phyloP scores from a whole-genome alignment of 2,797 vertebrate species.

The Chloroceryle inda region DNA sequence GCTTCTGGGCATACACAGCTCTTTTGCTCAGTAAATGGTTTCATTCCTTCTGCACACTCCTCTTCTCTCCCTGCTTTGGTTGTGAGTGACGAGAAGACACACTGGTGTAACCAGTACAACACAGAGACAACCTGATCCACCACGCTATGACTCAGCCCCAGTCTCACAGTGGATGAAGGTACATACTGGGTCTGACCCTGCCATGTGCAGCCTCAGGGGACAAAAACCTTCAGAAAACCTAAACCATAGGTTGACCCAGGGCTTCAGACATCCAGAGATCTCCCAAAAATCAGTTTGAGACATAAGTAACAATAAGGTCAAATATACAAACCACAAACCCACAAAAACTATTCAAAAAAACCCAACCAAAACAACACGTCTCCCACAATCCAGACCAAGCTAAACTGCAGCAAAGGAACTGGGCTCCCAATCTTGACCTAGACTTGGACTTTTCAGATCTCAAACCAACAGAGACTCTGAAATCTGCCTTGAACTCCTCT shows the following conservation, averaged over 20 bases:
- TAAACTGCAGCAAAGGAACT: background rate
- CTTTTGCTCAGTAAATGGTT: background rate
- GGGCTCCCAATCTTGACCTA: background rate
- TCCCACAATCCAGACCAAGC: background rate
- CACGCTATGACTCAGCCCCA: background rate
- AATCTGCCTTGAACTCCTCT: background rate
- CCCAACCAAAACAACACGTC: too few relatives aligned
- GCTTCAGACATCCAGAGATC: background rate
- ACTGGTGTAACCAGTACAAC: accelerated
- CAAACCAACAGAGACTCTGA: accelerated
- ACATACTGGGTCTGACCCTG: background rate
- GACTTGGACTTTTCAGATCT: background rate
- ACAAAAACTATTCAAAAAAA: background rate
- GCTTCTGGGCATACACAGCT: background rate
- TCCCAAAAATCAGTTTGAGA: background rate
- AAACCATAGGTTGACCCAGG: background rate
- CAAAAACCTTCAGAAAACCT: background rate
- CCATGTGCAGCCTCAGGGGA: background rate
- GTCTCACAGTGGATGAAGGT: background rate
- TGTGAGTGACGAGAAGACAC: background rate
- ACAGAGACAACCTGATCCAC: background rate
- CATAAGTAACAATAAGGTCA: background rate
- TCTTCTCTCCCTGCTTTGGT: background rate
- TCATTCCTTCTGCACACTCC: background rate
- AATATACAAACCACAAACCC: background rate